Percentiles rank a stretch among this genome's conserved stretches.
These are phyloP conservation scores for Mamestra configurata DNA, from an alignment of 1,140 invertebrate genomes.

Conservation along the genomic window DNA sequence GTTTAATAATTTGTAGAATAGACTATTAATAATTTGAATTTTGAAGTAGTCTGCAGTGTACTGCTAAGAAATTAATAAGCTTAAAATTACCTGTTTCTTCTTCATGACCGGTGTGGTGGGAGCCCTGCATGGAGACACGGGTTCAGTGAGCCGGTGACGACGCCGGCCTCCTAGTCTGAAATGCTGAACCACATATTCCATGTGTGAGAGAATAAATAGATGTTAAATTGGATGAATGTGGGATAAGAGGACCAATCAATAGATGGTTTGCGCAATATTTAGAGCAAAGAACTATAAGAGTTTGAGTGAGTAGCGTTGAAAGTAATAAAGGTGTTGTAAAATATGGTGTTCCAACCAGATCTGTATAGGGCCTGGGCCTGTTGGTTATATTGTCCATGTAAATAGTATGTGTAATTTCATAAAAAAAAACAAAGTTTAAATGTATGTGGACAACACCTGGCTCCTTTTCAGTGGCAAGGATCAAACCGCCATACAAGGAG, in stretches of 20 bases:
- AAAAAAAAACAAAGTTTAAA: background rate
- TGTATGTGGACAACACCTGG: background rate
- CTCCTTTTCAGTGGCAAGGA: no score
- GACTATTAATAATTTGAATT: no score
- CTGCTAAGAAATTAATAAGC: no score
- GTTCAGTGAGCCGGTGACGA: constrained; percentile 82
- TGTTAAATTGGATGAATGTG: constrained; percentile 56
- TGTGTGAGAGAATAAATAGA: no score
- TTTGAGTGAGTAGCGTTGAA: background rate
- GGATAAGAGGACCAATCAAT: constrained; percentile 48
- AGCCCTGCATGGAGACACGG: constrained; percentile 73
- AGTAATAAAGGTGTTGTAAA: background rate
- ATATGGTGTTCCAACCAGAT: constrained; percentile 40
- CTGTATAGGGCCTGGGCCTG: no score
- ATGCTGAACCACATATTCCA: no score
- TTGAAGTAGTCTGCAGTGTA: no score
- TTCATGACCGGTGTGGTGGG: constrained; percentile 80
- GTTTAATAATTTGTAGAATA: no score
- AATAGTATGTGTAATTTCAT: constrained; percentile 26
- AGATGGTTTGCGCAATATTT: constrained; percentile 47
- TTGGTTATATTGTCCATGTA: constrained; percentile 38
- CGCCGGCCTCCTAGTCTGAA: constrained; percentile 80
- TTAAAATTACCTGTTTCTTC: constrained; percentile 81
- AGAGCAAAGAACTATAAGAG: background rate
- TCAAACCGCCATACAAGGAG: no score